Percentiles rank a stretch among this genome's conserved stretches.
Conservation (phyloP, 2,888 invertebrate species). For the Macaria notata region DNA sequence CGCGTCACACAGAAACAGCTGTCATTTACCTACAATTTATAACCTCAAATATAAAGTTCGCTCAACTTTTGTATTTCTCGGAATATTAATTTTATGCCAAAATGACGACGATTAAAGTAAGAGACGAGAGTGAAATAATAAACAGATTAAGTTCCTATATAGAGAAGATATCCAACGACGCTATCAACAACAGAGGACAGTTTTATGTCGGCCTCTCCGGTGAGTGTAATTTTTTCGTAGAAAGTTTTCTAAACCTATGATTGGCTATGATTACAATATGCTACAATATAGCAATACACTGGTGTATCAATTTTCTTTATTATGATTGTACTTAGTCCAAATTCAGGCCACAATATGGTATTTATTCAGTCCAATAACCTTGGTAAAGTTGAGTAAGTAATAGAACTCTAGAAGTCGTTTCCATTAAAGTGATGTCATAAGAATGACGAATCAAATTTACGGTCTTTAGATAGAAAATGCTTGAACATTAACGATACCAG, state of each 20-base stretch:
- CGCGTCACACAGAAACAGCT: neutral
- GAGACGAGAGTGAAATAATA: constrained; percentile 82
- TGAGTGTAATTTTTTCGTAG: constrained; percentile 50
- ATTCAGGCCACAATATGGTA: no score
- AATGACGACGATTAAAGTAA: constrained; percentile 74
- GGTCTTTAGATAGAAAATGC: neutral
- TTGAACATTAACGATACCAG: neutral
- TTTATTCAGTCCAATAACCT: no score
- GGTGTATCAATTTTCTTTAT: no score
- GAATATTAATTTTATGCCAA: constrained; percentile 22
- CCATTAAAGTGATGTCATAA: constrained; percentile 6
- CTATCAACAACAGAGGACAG: constrained; percentile 83
- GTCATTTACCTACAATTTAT: neutral
- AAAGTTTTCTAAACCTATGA: neutral
- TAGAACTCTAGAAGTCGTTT: constrained; percentile 1
- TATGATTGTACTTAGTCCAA: no score
- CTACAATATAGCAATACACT: no score
- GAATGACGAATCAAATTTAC: constrained; percentile 11
- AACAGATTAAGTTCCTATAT: constrained; percentile 83
- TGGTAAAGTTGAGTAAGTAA: no score
- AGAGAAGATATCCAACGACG: constrained; percentile 84
- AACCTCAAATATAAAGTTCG: neutral
- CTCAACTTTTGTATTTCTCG: neutral
- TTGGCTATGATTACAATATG: no score
- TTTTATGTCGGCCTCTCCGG: constrained; percentile 92